phyloP scores from a whole-genome alignment of 2,888 invertebrate species.

The Rhorus exstirpatorius region DNA sequence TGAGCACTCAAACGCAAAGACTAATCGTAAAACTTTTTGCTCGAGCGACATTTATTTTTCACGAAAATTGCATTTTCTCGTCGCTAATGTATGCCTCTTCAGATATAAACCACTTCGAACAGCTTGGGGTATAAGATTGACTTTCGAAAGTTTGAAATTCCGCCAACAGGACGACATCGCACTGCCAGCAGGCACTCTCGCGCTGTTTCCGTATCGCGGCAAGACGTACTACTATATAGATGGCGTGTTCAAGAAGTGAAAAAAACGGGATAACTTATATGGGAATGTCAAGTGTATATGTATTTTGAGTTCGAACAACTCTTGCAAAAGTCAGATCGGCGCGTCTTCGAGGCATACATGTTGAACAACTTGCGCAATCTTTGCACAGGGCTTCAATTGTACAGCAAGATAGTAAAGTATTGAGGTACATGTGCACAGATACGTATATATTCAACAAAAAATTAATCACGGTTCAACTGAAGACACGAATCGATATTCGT shows the following conservation, averaged over 20 bases:
- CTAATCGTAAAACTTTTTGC: neutral
- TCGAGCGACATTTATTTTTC: neutral
- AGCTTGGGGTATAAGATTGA: constrained; percentile 31
- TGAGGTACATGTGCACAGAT: constrained; percentile 21
- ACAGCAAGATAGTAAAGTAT: constrained; percentile 5
- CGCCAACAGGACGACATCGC: constrained; percentile 13
- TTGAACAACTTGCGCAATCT: neutral
- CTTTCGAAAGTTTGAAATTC: constrained; percentile 55
- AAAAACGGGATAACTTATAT: constrained; percentile 23
- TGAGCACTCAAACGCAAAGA: neutral
- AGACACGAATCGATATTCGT: constrained; percentile 56
- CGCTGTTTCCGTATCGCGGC: neutral
- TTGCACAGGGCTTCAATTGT: neutral
- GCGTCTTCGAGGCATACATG: constrained; percentile 2
- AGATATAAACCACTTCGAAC: constrained; percentile 33
- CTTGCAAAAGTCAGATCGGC: constrained; percentile 22
- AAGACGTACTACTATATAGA: neutral
- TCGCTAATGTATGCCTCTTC: constrained; percentile 21
- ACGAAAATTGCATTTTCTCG: neutral
- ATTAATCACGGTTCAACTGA: constrained; percentile 21
- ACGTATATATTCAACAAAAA: constrained; percentile 15
- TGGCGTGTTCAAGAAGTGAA: constrained; percentile 20
- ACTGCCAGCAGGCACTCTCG: constrained; percentile 6
- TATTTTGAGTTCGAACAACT: constrained; percentile 20
- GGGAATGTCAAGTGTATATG: constrained; percentile 1